Conservation (phyloP, 1,140 invertebrate species). For the Drosophila prosaltans region DNA sequence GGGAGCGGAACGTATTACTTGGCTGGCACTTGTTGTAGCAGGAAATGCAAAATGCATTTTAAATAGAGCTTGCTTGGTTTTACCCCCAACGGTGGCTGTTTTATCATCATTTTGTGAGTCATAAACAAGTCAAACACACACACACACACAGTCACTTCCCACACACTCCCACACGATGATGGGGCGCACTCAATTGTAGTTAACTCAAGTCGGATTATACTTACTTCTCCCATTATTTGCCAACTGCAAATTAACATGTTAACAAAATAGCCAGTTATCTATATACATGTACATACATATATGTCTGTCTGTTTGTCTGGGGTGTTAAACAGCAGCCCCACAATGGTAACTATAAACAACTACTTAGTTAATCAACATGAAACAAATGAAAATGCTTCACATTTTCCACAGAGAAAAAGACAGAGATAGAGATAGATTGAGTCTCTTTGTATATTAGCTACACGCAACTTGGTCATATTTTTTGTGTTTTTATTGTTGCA, state of each 20-base stretch:
- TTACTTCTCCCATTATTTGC: conserved; percentile 36
- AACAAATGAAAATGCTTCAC: conserved; percentile 15
- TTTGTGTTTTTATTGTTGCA: conserved; percentile 54
- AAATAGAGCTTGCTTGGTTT: conserved; percentile 33
- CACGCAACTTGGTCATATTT: conserved; percentile 52
- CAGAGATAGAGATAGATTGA: not conserved
- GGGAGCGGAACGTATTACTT: not conserved
- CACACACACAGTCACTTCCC: conserved; percentile 30
- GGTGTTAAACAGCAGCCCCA: conserved; percentile 47
- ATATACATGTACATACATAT: conserved; percentile 2
- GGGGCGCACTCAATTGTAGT: conserved; percentile 49
- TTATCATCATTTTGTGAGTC: conserved; percentile 50
- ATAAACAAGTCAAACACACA: conserved; percentile 47
- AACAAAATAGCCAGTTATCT: conserved; percentile 67
- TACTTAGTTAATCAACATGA: conserved; percentile 27
- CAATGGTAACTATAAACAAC: conserved; percentile 30
- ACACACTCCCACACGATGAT: conserved; percentile 9
- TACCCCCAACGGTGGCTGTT: conserved; percentile 29
- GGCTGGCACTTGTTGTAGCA: conserved; percentile 43
- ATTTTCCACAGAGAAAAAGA: conserved; percentile 20
- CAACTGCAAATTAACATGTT: conserved; percentile 76
- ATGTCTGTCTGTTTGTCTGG: conserved; percentile 22
- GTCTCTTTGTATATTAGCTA: conserved; percentile 7
- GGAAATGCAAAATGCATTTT: conserved; percentile 74
- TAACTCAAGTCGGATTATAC: conserved; percentile 34